Conservation (phyloP, 2,797 vertebrate species). For the Erethizon dorsatum region DNA sequence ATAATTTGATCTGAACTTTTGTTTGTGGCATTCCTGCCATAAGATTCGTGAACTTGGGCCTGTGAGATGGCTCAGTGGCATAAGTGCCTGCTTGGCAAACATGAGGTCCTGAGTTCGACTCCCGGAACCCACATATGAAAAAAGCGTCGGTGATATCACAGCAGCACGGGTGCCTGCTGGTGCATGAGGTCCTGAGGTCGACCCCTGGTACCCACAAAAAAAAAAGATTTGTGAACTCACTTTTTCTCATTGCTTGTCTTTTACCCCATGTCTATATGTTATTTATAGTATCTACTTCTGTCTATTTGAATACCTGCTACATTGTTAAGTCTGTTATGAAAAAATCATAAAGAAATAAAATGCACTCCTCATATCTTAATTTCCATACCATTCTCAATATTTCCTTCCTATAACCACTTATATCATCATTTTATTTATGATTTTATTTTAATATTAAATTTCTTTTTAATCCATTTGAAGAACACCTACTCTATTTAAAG, state of each 20-base stretch:
- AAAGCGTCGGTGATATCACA: too few relatives aligned
- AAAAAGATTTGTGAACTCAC: background rate
- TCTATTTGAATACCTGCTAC: background rate
- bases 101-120: too few relatives aligned
- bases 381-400: background rate
- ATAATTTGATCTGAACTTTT: background rate
- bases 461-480: background rate
- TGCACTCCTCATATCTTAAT: background rate
- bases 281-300: background rate
- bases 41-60: background rate
- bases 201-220: too few relatives aligned
- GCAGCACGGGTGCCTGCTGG: too few relatives aligned
- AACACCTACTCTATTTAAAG: background rate
- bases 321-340: background rate
- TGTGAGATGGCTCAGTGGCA: too few relatives aligned
- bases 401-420: background rate
- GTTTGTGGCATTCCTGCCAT: background rate
- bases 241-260: background rate
- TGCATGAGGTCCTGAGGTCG: too few relatives aligned
- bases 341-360: background rate
- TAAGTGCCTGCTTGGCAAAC: too few relatives aligned
- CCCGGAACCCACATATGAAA: too few relatives aligned
- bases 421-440: background rate
- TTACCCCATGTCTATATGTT: background rate
- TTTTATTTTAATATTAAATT: background rate